Evolutionary conservation across 2,797 vertebrate genomes (phyloP), one percentile per base, ranked within the genome.

Genomic region (Coregonus suidteri): DNA sequence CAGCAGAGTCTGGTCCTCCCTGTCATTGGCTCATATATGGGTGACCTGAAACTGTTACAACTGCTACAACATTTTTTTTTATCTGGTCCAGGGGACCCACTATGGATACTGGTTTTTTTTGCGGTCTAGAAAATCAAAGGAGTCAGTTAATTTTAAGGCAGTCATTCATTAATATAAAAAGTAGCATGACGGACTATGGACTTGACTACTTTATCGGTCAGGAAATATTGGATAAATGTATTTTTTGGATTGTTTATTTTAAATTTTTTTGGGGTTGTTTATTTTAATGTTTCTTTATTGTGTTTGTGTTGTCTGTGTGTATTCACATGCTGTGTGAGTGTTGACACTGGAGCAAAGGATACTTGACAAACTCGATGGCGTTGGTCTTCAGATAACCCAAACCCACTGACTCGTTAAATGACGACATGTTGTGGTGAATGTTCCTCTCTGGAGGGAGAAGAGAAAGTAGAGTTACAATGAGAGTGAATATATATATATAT

Each of bases 281-380:
- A 7, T 20, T 6, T 11, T 5, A 25, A 13, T 65, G 25, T 31
- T 20, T 31, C n/a, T n/a, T 20, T 0, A 9, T 47, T 59, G 56
- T 54, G 53, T 54, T 4, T 54, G 53, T 5, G 53, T 15, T 54
- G 53, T 20, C 4, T 18, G 56, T 20, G 56, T 20, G 56, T 59
- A 6, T 59, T 18, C 1, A 2, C 56, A 20, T 20, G 56, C 56
- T 59, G 6, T 20, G 59, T 62, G 41, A 51, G 41, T 51, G 53
- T 35, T 6, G 70, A 52, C 41, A 71, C n/a, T 6, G 9, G 51
- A 71, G 37, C 67, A 18, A 95, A 99, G 97, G 98, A 99, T 99
- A 99, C 98, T 99, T 99, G 78, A 99, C 98, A 81, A 99, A 99
- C 90, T 99, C 98, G 66, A 99, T 97, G 25, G 98, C 98, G 0